phyloP scores from a whole-genome alignment of 37 sponge, comb jelly and placozoan species.

The Petrosia ficiformis region DNA sequence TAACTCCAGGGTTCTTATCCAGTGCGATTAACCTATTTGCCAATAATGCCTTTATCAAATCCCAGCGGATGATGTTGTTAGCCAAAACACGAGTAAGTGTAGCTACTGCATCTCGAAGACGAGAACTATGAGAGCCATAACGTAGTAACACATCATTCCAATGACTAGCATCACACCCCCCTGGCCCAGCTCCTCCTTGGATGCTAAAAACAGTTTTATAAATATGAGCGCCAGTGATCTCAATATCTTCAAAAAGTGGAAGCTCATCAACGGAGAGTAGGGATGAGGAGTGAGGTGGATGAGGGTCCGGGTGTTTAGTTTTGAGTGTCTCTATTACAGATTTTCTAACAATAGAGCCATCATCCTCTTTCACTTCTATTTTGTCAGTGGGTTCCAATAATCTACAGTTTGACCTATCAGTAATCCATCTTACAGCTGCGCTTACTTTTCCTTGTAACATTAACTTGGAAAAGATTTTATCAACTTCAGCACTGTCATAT shows the following conservation, averaged over 20 bases:
- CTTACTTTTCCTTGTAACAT: no score
- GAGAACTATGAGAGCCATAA: background rate
- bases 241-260: background rate
- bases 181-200: background rate
- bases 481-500: no score
- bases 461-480: no score
- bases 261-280: background rate
- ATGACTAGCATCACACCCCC: background rate
- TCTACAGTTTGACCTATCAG: no score
- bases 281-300: background rate
- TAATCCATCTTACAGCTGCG: no score
- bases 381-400: no score
- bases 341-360: background rate
- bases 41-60: background rate
- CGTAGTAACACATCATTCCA: background rate
- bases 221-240: constrained; percentile 5
- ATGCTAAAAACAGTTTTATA: background rate
- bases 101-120: constrained; percentile 1
- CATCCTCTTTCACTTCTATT: no score
- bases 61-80: background rate
- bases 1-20: no score
- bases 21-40: no score
- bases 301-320: background rate
- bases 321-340: no score
- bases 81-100: background rate